Base-by-base conservation (phyloP, 2,888 invertebrate species). In the Dendrolimus pini region DNA sequence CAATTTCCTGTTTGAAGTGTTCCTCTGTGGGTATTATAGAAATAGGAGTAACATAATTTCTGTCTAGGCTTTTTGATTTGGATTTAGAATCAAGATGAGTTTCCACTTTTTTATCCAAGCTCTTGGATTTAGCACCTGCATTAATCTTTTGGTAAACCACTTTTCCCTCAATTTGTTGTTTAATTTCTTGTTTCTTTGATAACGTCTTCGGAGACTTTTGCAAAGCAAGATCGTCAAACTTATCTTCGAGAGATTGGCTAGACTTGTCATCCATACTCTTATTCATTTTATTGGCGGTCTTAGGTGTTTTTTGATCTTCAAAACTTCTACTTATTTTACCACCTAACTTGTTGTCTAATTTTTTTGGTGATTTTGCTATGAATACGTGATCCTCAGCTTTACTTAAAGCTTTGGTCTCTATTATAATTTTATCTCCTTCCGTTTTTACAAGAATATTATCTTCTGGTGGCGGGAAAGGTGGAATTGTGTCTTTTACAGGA, bases 341-440 rank as follows among this genome's bases (percentile, higher is more conserved):
- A 13, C 82, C 83, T 56, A 93, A 66, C 60, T 92, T 93, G 58
- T 91, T 92, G 68, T 95, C 95, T 7, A 95, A 78, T 70, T 94
- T 94, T 62, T 94, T 93, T 0, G 95, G 95, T 3, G 94, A 94
- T 73, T 95, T 95, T 0, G 95, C 94, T 68, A 95, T 95, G 59
- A 95, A 92, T 7, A 95, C 95, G 61, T 95, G 94, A 80, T 95
- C 95, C 75, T 95, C 95, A 0, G 93, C 94, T 74, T 94, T 95
- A 56, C 94, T 94, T 64, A 92, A 94, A 53, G 95, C 94, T 80
- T 95, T 94, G 7, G 95, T 93, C 80, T 95, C 94, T 62, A 93
- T 93, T 12, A 93, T 93, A 61, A 93, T 93, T 68, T 93, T 93
- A 65, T 93, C 93, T 0, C 95, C 95, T 72, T 94, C 94, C 0